A percentile compares a stretch with the other conserved stretches of the same genome.
These are phyloP conservation scores for Danionella dracula DNA, from an alignment of 2,797 vertebrate genomes.

Conservation along the genomic window DNA sequence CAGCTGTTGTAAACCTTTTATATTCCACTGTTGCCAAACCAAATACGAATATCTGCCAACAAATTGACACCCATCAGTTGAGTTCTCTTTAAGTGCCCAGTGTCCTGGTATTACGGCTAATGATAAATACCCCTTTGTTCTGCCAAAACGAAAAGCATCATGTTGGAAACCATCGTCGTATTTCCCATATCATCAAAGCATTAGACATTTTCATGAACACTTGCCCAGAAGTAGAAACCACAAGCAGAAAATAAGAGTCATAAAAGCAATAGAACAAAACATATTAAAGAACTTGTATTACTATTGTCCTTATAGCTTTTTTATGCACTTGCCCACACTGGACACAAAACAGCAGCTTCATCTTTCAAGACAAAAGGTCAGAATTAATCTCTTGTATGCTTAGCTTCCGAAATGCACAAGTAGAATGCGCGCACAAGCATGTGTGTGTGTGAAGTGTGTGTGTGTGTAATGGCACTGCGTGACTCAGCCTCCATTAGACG, in stretches of 20 bases:
- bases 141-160: conserved; percentile 49
- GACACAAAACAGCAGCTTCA: not conserved
- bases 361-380: conserved; percentile 8
- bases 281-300: no score
- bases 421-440: not conserved
- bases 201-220: conserved; percentile 39
- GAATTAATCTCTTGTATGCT: not conserved
- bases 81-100: conserved; percentile 54
- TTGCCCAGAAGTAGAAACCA: conserved; percentile 36
- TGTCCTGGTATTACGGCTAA: conserved; percentile 50
- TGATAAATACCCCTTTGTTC: conserved; percentile 52
- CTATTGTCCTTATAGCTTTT: no score
- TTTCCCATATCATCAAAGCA: conserved; percentile 49
- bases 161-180: conserved; percentile 51
- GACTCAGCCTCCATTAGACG: conserved; percentile 27
- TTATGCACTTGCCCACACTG: no score
- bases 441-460: not conserved
- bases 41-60: conserved; percentile 45
- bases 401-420: conserved; percentile 1
- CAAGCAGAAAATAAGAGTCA: no score
- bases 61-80: conserved; percentile 47
- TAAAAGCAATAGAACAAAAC: no score
- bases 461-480: conserved; percentile 8
- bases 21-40: conserved; percentile 47
- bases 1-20: conserved; percentile 56